Conservation (phyloP, 2,888 invertebrate genomes). For the Isotomurus palustris region DNA sequence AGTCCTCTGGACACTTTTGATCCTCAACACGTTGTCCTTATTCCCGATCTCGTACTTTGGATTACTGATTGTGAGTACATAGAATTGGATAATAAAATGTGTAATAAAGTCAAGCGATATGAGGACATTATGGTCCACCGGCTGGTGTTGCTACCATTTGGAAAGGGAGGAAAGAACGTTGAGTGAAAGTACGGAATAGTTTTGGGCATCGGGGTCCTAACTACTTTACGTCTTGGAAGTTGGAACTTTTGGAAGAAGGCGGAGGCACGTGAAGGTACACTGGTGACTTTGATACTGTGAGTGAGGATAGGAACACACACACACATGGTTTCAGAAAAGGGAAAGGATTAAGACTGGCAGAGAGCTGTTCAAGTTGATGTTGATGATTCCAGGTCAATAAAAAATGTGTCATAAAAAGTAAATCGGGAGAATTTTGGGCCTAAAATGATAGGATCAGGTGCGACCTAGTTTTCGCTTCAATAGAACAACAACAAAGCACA, state of each 20-base stretch:
- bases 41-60: conserved; percentile 20
- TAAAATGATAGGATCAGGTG: conserved; percentile 4
- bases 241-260: background rate
- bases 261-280: too few relatives aligned
- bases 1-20: conserved; percentile 57
- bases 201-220: background rate
- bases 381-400: background rate
- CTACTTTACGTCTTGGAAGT: background rate
- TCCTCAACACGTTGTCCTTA: conserved; percentile 25
- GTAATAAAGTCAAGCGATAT: background rate
- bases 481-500: background rate
- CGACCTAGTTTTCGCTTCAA: conserved; percentile 3
- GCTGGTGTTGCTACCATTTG: too few relatives aligned
- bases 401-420: conserved; percentile 5
- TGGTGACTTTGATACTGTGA: too few relatives aligned
- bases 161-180: too few relatives aligned
- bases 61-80: conserved; percentile 10
- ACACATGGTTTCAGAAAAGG: too few relatives aligned
- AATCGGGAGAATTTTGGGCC: background rate
- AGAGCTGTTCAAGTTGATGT: too few relatives aligned
- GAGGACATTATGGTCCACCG: too few relatives aligned
- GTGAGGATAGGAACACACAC: too few relatives aligned
- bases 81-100: background rate
- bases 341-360: too few relatives aligned
- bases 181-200: background rate